These are phyloP conservation scores for Bombus sibiricus DNA, from an alignment of 1,140 invertebrate species.

Conservation along the genomic window DNA sequence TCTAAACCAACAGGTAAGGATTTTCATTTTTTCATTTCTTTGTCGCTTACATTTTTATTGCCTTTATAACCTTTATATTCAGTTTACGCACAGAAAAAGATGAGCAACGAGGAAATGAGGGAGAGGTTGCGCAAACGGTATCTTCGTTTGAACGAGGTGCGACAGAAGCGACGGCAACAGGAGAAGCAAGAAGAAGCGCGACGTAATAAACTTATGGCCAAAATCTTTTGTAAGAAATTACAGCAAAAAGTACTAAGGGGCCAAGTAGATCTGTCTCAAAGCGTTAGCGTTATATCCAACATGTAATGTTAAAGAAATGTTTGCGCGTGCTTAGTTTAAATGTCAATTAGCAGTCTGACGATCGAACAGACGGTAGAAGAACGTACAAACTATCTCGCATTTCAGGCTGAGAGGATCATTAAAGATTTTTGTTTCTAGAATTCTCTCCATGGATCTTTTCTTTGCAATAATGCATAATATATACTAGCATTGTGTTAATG, in stretches of 20 bases:
- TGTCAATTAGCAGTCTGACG: slow-evolving; percentile 2
- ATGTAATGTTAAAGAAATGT: slow-evolving; percentile 68
- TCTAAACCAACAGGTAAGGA: slow-evolving; percentile 70
- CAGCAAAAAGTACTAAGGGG: slow-evolving; percentile 82
- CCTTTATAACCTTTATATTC: not conserved
- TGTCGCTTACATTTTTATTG: not conserved
- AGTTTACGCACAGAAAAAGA: slow-evolving; percentile 77
- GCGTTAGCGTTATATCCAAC: slow-evolving; percentile 82
- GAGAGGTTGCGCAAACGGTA: slow-evolving; percentile 81
- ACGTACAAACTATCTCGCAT: slow-evolving; percentile 41
- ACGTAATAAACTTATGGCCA: slow-evolving; percentile 84
- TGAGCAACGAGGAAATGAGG: slow-evolving; percentile 81
- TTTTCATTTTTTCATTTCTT: not conserved
- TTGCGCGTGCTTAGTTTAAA: slow-evolving; percentile 1
- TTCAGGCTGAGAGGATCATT: slow-evolving; percentile 7
- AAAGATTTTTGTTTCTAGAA: slow-evolving; percentile 22
- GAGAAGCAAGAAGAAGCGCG: slow-evolving; percentile 81
- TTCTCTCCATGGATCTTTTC: slow-evolving; percentile 7
- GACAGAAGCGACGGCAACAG: slow-evolving; percentile 78
- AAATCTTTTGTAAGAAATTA: slow-evolving; percentile 83
- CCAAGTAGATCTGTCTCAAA: slow-evolving; percentile 83
- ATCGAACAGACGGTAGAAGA: slow-evolving; percentile 32
- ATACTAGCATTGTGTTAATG: slow-evolving; percentile 3
- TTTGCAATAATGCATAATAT: slow-evolving; percentile 18
- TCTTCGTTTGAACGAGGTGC: slow-evolving; percentile 80